Percentiles rank a stretch among this genome's conserved stretches.
phyloP scores from a whole-genome alignment of 2,888 invertebrate species.

The Drosophila hawaiiensis region DNA sequence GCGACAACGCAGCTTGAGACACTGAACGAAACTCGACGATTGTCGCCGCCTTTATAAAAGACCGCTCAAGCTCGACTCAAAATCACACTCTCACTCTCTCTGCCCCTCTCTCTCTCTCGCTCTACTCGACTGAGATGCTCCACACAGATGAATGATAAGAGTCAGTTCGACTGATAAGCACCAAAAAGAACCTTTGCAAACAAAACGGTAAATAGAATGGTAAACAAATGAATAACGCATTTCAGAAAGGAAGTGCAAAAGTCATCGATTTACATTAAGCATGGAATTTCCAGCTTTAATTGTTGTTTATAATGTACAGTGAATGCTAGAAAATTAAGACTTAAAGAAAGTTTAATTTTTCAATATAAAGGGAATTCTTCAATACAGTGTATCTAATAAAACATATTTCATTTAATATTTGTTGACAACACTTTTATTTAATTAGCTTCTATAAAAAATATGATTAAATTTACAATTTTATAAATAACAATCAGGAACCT shows the following conservation, averaged over 20 bases:
- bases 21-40: conserved; percentile 61
- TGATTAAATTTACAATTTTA: neutral
- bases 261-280: conserved; percentile 24
- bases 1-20: conserved; percentile 51
- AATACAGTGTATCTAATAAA: neutral
- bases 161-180: conserved; percentile 41
- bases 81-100: conserved; percentile 7
- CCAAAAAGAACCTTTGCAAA: conserved; percentile 43
- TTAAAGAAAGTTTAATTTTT: too few relatives aligned
- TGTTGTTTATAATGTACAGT: neutral
- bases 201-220: conserved; percentile 40
- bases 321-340: neutral
- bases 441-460: neutral
- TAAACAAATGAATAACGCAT: conserved; percentile 49
- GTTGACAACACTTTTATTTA: neutral
- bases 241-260: conserved; percentile 48
- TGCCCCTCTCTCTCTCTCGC: conserved; percentile 7
- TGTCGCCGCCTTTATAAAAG: conserved; percentile 62
- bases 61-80: conserved; percentile 24
- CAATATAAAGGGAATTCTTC: neutral
- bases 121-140: neutral
- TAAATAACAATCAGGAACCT: neutral
- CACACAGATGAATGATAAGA: conserved; percentile 53
- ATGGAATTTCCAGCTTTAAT: conserved; percentile 36
- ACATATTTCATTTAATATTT: neutral